These are phyloP conservation scores for Hypomecis atomaria DNA, from an alignment of 2,888 invertebrate species.

Conservation along the genomic window DNA sequence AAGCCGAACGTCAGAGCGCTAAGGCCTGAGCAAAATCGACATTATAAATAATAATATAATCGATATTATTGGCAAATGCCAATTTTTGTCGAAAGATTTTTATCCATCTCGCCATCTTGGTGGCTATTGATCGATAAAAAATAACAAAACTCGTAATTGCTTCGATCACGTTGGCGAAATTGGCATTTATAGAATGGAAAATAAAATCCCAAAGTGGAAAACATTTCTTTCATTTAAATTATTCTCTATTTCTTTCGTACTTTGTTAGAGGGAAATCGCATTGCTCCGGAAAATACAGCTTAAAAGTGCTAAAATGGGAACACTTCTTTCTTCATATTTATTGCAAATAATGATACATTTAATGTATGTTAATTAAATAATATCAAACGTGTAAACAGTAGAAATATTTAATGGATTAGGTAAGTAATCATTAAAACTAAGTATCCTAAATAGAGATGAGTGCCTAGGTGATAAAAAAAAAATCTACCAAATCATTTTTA, in stretches of 20 bases:
- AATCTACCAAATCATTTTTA: no score
- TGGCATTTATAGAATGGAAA: neutral
- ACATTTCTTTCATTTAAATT: conserved; percentile 8
- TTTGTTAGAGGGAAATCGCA: conserved; percentile 7
- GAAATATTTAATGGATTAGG: no score
- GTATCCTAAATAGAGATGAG: no score
- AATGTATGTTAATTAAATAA: no score
- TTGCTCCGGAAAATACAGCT: neutral
- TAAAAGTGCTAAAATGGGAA: neutral
- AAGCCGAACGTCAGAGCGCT: no score
- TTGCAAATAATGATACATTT: neutral
- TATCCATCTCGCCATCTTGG: neutral
- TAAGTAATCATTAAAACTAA: no score
- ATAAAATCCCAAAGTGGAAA: conserved; percentile 5
- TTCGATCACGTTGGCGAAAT: neutral
- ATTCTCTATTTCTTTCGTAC: conserved; percentile 7
- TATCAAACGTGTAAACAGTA: no score
- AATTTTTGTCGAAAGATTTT: neutral
- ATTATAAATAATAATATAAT: no score
- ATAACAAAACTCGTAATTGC: conserved; percentile 5
- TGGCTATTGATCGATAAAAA: neutral
- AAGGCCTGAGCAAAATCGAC: no score
- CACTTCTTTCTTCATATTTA: neutral
- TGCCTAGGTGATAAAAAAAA: no score
- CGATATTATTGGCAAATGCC: no score